A percentile compares a stretch with the other conserved stretches of the same genome.
These are phyloP conservation scores for Spicauda simplicius DNA, from an alignment of 2,888 invertebrate species.

Conservation along the genomic window DNA sequence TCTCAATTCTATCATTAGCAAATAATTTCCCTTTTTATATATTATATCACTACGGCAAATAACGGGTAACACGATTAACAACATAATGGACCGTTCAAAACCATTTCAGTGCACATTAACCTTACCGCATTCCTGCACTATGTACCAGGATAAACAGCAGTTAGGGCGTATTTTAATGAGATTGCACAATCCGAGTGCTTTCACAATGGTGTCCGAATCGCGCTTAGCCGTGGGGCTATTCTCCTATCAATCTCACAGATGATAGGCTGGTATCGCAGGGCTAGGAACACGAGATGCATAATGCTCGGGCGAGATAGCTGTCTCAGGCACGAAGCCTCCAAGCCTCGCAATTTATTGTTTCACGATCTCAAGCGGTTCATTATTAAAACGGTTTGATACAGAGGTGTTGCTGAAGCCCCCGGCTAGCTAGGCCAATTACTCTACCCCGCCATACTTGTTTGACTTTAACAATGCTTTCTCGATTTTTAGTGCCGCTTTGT, in stretches of 20 bases:
- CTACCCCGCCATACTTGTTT: slow-evolving; percentile 67
- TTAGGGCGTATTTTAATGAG: slow-evolving; percentile 62
- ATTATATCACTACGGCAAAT: too few species aligned
- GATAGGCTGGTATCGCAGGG: slow-evolving; percentile 77
- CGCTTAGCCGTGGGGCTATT: slow-evolving; percentile 77
- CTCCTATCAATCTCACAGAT: slow-evolving; percentile 83
- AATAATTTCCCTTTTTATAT: too few species aligned
- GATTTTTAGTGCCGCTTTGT: slow-evolving; percentile 65
- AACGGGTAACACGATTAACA: background rate
- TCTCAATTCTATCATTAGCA: too few species aligned
- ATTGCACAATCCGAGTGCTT: slow-evolving; percentile 61
- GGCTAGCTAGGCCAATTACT: slow-evolving; percentile 80
- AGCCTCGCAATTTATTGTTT: slow-evolving; percentile 85
- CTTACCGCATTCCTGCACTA: slow-evolving; percentile 23
- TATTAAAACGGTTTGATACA: slow-evolving; percentile 85
- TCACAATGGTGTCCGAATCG: slow-evolving; percentile 69
- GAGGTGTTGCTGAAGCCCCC: slow-evolving; percentile 82
- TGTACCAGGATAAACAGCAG: slow-evolving; percentile 50
- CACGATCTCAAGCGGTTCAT: slow-evolving; percentile 83
- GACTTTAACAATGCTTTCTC: slow-evolving; percentile 71
- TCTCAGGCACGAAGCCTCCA: slow-evolving; percentile 83
- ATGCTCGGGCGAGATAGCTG: slow-evolving; percentile 82
- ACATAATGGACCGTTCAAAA: background rate
- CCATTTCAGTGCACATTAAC: slow-evolving; percentile 10
- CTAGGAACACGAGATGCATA: slow-evolving; percentile 77